Percentiles rank a stretch among this genome's conserved stretches.
Evolutionary conservation across 2,888 invertebrate genomes (phyloP).

Genomic region (Lochmaea crataegi): DNA sequence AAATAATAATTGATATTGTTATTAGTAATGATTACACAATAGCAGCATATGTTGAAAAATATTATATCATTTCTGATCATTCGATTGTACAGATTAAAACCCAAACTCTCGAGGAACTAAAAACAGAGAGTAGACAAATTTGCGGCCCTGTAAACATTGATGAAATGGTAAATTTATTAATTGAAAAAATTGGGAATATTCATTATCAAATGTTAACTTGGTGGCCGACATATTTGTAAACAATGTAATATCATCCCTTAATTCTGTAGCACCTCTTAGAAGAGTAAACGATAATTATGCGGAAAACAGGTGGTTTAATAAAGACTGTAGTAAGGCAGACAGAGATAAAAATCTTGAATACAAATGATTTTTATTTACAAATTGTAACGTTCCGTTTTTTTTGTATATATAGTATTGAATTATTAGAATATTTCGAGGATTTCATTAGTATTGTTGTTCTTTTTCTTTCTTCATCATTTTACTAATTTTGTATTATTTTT

Average conservation of each 20-base stretch:
- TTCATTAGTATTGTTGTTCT: too few relatives aligned
- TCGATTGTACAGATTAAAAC: neutral
- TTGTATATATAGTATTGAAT: too few relatives aligned
- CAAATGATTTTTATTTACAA: too few relatives aligned
- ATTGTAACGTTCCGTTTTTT: too few relatives aligned
- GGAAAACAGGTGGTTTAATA: conserved; percentile 6
- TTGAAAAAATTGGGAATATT: neutral
- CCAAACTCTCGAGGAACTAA: conserved; percentile 3
- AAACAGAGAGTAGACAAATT: neutral
- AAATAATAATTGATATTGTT: neutral
- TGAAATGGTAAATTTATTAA: conserved; percentile 8
- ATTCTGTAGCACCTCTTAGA: conserved; percentile 1
- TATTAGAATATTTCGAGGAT: too few relatives aligned
- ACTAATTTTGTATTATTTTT: too few relatives aligned
- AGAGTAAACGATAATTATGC: neutral
- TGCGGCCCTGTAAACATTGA: neutral
- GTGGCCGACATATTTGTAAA: conserved; percentile 7
- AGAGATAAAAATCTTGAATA: too few relatives aligned
- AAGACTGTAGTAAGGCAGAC: neutral
- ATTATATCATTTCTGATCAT: neutral
- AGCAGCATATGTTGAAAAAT: conserved; percentile 5
- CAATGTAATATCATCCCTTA: neutral
- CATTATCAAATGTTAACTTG: neutral
- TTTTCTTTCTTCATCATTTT: too few relatives aligned
- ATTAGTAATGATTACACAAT: conserved; percentile 13